Base-by-base conservation (phyloP, 1,140 invertebrate genomes). In the Drosophila prosaltans region DNA sequence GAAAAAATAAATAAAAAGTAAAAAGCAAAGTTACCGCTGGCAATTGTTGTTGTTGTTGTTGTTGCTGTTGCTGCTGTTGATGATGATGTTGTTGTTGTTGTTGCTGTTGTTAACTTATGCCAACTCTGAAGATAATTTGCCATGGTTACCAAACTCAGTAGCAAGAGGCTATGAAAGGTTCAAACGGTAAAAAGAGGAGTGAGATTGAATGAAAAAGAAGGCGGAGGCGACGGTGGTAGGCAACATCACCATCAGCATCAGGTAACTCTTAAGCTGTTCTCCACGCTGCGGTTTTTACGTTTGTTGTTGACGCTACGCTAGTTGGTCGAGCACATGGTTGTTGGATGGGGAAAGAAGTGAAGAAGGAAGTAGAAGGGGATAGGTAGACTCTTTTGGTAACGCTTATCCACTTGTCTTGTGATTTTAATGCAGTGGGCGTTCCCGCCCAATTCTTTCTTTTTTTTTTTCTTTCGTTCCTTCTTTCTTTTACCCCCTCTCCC, bases 321-420 rank as follows among this genome's bases (percentile, higher is more conserved):
- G 45, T 51, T 55, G 75, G 65, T 9, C 21, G 66, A 24, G n/a
- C 24, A 11, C 9, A 41, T 11, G 57, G 5, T 36, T 7, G 3
- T 4, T n/a, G 39, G 61, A 45, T 26, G 10, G 21, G 30, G 39
- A 11, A 2, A 30, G 28, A 30, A 4, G 28, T 30, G 4, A 2
- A 9, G 69, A 10, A 28, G 26, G 45, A 21, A 21, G 3, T 3
- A 7, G 32, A 7, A 40, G 39, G 39, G 45, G 41, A 16, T 51
- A 26, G 45, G 8, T 26, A 51, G 21, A 65, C 59, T 81, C 82
- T 86, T 85, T 85, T 79, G 82, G 82, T 79, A 88, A 86, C 76
- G 82, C 80, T 86, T 86, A 86, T 88, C 82, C 83, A 86, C 82
- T 86, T 86, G 76, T 88, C 80, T 88, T 83, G 79, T 88, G 82